These are phyloP conservation scores for Anguilla pacifica DNA, from an alignment of 2,797 vertebrate genomes.

Conservation along the genomic window DNA sequence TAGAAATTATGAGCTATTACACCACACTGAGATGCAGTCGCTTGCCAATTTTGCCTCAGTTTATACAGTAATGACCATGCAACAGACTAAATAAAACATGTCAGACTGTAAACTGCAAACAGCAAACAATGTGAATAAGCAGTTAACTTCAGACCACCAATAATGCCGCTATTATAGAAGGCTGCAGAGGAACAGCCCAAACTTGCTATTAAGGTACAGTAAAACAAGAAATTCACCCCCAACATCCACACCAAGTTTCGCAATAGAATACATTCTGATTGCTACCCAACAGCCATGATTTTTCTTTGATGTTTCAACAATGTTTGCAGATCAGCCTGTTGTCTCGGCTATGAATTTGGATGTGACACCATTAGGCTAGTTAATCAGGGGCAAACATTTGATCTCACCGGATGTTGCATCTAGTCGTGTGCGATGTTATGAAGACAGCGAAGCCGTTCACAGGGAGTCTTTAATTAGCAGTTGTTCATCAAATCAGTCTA, in stretches of 20 bases:
- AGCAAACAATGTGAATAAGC: neutral
- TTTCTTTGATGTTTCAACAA: neutral
- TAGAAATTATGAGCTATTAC: neutral
- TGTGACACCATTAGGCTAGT: neutral
- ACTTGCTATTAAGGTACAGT: neutral
- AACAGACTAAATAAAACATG: neutral
- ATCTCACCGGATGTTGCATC: neutral
- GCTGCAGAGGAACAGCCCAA: neutral
- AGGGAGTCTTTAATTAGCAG: constrained; percentile 18
- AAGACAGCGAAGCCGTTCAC: neutral
- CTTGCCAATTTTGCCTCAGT: neutral
- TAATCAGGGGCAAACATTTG: neutral
- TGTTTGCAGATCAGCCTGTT: neutral
- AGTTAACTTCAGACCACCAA: neutral
- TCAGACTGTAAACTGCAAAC: neutral
- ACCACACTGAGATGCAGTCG: neutral
- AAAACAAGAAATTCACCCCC: neutral
- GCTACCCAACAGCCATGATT: neutral
- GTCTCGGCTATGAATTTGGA: neutral
- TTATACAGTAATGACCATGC: neutral
- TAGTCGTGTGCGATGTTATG: neutral
- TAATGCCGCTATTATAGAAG: neutral
- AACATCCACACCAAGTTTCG: neutral
- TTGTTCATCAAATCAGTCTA: constrained; percentile 31
- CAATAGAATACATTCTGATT: neutral